Evolutionary conservation across 2,797 vertebrate species (phyloP).

Genomic region (Myiothlypis chrysogaster): DNA sequence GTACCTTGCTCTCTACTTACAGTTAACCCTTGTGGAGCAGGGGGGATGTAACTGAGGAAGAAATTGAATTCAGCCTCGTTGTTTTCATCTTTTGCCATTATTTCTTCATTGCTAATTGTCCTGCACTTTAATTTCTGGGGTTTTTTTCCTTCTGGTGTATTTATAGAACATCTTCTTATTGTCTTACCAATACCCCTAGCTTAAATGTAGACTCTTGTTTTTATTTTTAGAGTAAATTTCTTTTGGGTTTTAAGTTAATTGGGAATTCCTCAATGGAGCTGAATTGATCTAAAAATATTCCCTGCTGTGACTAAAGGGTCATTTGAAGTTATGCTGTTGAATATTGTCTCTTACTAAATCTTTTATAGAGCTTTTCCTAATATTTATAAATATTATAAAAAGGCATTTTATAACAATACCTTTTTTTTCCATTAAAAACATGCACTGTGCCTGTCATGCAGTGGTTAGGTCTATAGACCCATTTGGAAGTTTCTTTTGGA

Average conservation of each 20-base stretch:
- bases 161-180: background rate
- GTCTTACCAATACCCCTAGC: background rate
- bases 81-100: background rate
- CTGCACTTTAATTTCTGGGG: background rate
- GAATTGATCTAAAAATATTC: background rate
- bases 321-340: background rate
- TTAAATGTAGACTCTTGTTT: background rate
- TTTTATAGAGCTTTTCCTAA: background rate
- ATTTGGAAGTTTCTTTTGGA: background rate
- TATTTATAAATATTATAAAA: background rate
- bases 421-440: background rate
- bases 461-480: background rate
- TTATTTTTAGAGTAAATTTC: background rate
- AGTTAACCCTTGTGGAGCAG: background rate
- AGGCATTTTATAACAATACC: background rate
- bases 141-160: background rate
- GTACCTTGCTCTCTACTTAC: background rate
- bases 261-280: background rate
- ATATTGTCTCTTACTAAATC: background rate
- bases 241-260: background rate
- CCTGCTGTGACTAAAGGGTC: background rate
- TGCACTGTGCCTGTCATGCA: background rate
- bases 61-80: background rate
- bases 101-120: background rate
- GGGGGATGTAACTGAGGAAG: background rate